Percentiles rank a stretch among this genome's conserved stretches.
These are phyloP conservation scores for Gymnoscelis rufifasciata DNA, from an alignment of 2,888 invertebrate genomes.

Conservation along the genomic window DNA sequence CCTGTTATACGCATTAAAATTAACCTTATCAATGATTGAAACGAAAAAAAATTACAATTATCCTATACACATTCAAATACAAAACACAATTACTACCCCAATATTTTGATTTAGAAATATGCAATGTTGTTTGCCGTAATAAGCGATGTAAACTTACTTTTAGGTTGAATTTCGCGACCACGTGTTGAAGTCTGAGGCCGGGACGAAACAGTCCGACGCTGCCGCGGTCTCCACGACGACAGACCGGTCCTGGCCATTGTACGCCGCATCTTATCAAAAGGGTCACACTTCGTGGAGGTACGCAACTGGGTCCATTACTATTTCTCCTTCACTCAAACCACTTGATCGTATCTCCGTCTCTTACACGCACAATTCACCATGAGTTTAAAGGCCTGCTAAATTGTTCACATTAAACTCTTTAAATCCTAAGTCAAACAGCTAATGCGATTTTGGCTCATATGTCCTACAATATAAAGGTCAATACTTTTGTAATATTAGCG, in stretches of 20 bases:
- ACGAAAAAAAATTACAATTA: too few species aligned
- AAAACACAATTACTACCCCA: too few species aligned
- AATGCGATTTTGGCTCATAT: slow-evolving; percentile 15
- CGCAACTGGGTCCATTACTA: slow-evolving; percentile 20
- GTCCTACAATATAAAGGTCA: not conserved
- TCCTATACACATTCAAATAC: not conserved
- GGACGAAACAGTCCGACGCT: slow-evolving; percentile 51
- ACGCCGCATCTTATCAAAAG: slow-evolving; percentile 40
- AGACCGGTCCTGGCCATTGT: slow-evolving; percentile 39
- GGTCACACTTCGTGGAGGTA: slow-evolving; percentile 33
- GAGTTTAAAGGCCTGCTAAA: slow-evolving; percentile 24
- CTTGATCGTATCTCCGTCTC: slow-evolving; percentile 29
- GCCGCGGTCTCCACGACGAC: slow-evolving; percentile 65
- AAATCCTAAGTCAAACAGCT: slow-evolving; percentile 15
- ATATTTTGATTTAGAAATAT: too few species aligned
- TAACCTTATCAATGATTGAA: too few species aligned
- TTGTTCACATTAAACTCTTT: slow-evolving; percentile 17
- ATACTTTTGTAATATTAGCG: not conserved
- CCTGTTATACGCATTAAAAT: too few species aligned
- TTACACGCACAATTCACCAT: slow-evolving; percentile 24
- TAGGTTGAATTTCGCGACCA: slow-evolving; percentile 57
- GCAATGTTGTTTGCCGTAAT: too few species aligned
- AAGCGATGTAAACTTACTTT: slow-evolving; percentile 51
- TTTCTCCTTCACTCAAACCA: slow-evolving; percentile 32
- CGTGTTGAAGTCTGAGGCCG: slow-evolving; percentile 51